These are phyloP conservation scores for Albula goreensis DNA, from an alignment of 2,113 vertebrate genomes.

Conservation along the genomic window DNA sequence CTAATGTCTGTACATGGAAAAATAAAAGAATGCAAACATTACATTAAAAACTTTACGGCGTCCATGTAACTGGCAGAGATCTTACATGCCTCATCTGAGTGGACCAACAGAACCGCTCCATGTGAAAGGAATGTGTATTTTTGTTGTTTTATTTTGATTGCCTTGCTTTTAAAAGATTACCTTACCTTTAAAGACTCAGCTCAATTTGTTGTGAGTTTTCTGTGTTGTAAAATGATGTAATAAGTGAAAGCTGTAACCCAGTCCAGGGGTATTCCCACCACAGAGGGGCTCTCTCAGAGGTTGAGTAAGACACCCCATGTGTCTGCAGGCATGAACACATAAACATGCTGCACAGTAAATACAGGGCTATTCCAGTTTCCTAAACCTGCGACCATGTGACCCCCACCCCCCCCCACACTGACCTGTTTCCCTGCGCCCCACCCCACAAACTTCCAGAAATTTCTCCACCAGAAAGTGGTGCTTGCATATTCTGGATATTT, in stretches of 20 bases:
- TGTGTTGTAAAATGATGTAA: too few relatives aligned
- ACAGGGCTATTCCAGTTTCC: too few relatives aligned
- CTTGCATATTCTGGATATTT: not conserved
- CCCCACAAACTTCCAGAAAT: not conserved
- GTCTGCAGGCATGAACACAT: not conserved
- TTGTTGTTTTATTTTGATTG: too few relatives aligned
- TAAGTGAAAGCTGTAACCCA: too few relatives aligned
- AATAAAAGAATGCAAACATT: constrained; percentile 28
- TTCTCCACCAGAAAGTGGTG: not conserved
- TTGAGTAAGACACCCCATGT: too few relatives aligned
- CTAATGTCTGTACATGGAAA: constrained; percentile 30
- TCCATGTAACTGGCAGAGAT: not conserved
- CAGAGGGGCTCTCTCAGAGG: too few relatives aligned
- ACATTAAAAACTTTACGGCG: not conserved
- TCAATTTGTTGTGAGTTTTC: too few relatives aligned
- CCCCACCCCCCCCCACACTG: not conserved
- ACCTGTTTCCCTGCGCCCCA: not conserved
- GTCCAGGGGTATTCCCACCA: too few relatives aligned
- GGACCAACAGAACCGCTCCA: too few relatives aligned
- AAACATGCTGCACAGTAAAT: not conserved
- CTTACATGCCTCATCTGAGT: not conserved
- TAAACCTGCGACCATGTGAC: not conserved
- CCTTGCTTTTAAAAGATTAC: too few relatives aligned
- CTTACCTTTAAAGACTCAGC: too few relatives aligned
- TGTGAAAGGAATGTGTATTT: too few relatives aligned